Evolutionary conservation across 2,113 vertebrate species (phyloP).

Genomic region (Poicephalus gulielmi): DNA sequence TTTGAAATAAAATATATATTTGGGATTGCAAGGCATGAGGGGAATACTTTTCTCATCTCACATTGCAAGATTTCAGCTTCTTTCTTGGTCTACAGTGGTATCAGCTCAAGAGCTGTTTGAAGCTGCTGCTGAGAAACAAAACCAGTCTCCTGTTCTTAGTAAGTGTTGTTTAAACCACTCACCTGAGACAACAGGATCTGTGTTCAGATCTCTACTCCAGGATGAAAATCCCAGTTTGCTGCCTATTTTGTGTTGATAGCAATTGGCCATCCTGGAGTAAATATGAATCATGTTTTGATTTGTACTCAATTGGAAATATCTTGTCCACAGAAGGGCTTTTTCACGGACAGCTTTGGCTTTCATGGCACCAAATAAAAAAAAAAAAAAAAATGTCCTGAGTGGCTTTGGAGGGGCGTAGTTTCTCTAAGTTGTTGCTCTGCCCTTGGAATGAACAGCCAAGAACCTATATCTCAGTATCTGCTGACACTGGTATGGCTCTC

Average conservation of each 20-base stretch:
- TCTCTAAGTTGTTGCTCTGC: not conserved
- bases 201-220: not conserved
- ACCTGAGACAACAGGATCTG: not conserved
- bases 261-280: not conserved
- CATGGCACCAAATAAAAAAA: not conserved
- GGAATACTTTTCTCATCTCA: not conserved
- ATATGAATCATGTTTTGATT: not conserved
- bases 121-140: not conserved
- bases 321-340: not conserved
- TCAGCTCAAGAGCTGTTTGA: not conserved
- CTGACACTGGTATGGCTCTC: not conserved
- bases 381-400: not conserved
- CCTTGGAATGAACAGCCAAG: not conserved
- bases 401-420: not conserved
- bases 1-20: not conserved
- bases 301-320: not conserved
- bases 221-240: not conserved
- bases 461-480: not conserved
- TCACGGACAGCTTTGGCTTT: not conserved
- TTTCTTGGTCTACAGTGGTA: not conserved
- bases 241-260: not conserved
- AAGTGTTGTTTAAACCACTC: not conserved
- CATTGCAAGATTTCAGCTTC: not conserved
- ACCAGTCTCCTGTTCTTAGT: not conserved
- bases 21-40: not conserved